A percentile compares a stretch with the other conserved stretches of the same genome.
phyloP scores from a whole-genome alignment of 92 coral and sea anemone genomes.

The Meandrina meandrites region DNA sequence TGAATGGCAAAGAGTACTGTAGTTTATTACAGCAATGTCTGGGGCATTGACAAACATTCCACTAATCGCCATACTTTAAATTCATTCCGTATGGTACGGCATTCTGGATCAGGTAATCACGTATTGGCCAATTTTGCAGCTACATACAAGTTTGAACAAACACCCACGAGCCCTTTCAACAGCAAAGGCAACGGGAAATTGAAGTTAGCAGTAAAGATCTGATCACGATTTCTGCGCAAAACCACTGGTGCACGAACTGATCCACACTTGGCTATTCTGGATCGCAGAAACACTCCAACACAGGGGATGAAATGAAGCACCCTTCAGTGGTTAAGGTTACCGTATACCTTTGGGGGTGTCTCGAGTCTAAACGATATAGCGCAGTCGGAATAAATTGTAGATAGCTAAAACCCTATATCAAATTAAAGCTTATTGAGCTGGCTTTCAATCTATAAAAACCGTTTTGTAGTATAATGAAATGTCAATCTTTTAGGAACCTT shows the following conservation, averaged over 20 bases:
- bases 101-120: slow-evolving; percentile 28
- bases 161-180: slow-evolving; percentile 31
- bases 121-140: no score
- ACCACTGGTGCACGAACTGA: slow-evolving; percentile 39
- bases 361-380: no score
- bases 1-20: slow-evolving; percentile 24
- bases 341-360: no score
- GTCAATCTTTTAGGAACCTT: no score
- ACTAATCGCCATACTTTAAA: slow-evolving; percentile 20
- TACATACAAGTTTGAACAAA: no score
- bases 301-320: no score
- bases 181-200: slow-evolving; percentile 55
- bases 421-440: no score
- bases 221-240: slow-evolving; percentile 28
- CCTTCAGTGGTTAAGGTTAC: no score
- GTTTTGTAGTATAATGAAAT: no score
- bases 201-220: slow-evolving; percentile 48
- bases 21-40: slow-evolving; percentile 45
- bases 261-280: slow-evolving; percentile 35
- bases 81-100: slow-evolving; percentile 1
- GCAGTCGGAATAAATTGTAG: no score
- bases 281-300: slow-evolving; percentile 46
- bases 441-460: no score
- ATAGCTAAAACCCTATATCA: no score
- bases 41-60: slow-evolving; percentile 30